Base-by-base conservation (phyloP, 1,140 invertebrate species). In the Drosophila chauvacae region DNA sequence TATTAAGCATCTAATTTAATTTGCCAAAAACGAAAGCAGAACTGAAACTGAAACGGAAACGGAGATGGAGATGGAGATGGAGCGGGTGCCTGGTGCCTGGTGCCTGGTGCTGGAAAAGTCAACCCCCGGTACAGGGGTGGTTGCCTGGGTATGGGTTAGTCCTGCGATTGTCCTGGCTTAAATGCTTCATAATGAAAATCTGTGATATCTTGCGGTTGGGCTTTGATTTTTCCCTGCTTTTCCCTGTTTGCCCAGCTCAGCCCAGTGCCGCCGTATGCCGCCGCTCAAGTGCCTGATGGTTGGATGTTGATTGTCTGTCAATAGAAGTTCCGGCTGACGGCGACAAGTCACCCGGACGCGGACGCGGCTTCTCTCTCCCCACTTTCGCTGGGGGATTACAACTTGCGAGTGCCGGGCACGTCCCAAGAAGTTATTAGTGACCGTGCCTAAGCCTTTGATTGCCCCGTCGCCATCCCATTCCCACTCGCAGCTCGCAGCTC, bases 1-100 rank as follows among this genome's bases (percentile, higher is more conserved):
- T 90, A 90, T 90, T 90, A 90, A 90, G 86, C 86, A 77, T 85
- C 86, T 90, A 90, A 90, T 90, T 90, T 90, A 86, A 90, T 90
- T 88, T 88, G 59, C 55, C 64, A 62, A 73, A 58, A 50, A 71
- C 57, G 45, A 30, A 48, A 61, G 4, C 53, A 18, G 50, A 65
- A 50, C 23, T 30, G 37, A 35, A 50, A 41, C 47, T 39, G 47
- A 51, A 47, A 45, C 44, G 4, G 37, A 16, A 53, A 44, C 16
- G 28, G 20, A 44, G 61, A 44, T 33, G 30, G 30, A 33, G 30
- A 41, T 16, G 28, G 20, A 44, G 65, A 47, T 33, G 30, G 30
- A 33, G 30, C 10, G 30, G 30, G 30, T 33, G 30, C 30, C 30
- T 33, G 30, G 2, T 33, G 30, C 9, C 30, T 33, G 48, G 1